A percentile compares a stretch with the other conserved stretches of the same genome.
Evolutionary conservation across 1,140 invertebrate species (phyloP).

Genomic region (Pristionchus pacificus): DNA sequence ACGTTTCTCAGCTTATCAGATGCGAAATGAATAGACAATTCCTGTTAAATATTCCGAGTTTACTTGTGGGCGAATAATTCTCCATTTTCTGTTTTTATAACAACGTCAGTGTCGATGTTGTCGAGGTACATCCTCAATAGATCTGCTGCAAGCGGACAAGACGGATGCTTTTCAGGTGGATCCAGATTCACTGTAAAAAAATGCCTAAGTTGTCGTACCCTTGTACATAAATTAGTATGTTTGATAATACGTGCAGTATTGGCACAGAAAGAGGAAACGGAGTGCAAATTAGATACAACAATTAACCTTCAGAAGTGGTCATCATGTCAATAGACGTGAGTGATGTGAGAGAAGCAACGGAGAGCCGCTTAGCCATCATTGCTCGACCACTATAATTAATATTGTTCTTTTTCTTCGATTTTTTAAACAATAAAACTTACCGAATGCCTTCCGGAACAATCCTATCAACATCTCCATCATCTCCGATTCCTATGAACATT

Average conservation of each 20-base stretch:
- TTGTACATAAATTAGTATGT: neutral
- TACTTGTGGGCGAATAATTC: slow-evolving; percentile 42
- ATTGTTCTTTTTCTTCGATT: no score
- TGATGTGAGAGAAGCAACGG: slow-evolving; percentile 48
- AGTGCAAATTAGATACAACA: no score
- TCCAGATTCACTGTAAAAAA: slow-evolving; percentile 1
- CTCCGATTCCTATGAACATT: slow-evolving; percentile 48
- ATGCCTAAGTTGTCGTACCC: neutral
- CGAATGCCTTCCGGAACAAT: slow-evolving; percentile 13
- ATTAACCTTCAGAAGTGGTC: slow-evolving; percentile 32
- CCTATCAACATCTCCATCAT: slow-evolving; percentile 14
- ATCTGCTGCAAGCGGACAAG: slow-evolving; percentile 44
- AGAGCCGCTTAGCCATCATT: slow-evolving; percentile 42
- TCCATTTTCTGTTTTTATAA: slow-evolving; percentile 37
- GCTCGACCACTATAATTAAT: slow-evolving; percentile 29
- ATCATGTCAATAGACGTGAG: slow-evolving; percentile 51
- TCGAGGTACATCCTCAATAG: slow-evolving; percentile 48
- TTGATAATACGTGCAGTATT: slow-evolving; percentile 8
- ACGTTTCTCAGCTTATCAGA: no score
- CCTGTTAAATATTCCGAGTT: neutral
- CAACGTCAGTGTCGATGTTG: slow-evolving; percentile 43
- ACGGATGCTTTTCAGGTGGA: slow-evolving; percentile 31
- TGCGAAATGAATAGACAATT: no score
- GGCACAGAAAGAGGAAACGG: neutral
- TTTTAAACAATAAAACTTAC: neutral